Base-by-base conservation (phyloP, 2,797 vertebrate species). In the Busarellus nigricollis region DNA sequence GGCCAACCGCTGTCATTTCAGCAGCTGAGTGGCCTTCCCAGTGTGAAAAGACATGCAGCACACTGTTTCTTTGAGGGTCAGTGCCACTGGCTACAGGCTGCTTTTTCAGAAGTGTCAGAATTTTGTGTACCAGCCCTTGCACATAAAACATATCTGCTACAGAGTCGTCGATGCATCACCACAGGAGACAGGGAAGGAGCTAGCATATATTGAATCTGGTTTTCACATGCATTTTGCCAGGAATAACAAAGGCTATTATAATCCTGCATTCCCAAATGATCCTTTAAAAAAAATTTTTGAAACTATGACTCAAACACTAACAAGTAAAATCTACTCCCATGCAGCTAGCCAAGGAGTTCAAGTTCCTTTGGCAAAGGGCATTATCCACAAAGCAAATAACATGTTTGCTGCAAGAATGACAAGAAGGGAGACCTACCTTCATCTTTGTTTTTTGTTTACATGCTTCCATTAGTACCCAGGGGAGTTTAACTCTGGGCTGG, bases 381-480 rank as follows among this genome's bases (percentile, higher is more conserved):
- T n/a, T 69, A 83, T 77, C 63, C 40, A 55, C 55, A 81, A 88
- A 77, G 73, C 40, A 92, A 86, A 73, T 61, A 79, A 77, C 19
- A 31, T 16, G n/a, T 44, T 91, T 82, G 28, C 62, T 92, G 77
- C 80, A 55, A 57, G 35, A 70, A 89, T 22, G 54, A 84, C 50
- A 71, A 79, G 58, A 95, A 77, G 78, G 85, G 72, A 90, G 49
- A 88, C 86, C 70, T 96, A 94, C 94, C 89, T 97, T 87, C 59
- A 47, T 76, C 73, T 82, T 55, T 80, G 73, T 6, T 57, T 84
- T 83, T 76, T 79, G 65, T 88, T 85, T 86, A 71, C 29, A 87
- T 17, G 54, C n/a, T 62, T 85, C 87, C 57, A 24, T 66, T 83
- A 87, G 50, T 49, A 49, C 54, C 57, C 73, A 35, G 82, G 54